phyloP scores from a whole-genome alignment of 1,140 invertebrate species.

The Batillaria attramentaria region DNA sequence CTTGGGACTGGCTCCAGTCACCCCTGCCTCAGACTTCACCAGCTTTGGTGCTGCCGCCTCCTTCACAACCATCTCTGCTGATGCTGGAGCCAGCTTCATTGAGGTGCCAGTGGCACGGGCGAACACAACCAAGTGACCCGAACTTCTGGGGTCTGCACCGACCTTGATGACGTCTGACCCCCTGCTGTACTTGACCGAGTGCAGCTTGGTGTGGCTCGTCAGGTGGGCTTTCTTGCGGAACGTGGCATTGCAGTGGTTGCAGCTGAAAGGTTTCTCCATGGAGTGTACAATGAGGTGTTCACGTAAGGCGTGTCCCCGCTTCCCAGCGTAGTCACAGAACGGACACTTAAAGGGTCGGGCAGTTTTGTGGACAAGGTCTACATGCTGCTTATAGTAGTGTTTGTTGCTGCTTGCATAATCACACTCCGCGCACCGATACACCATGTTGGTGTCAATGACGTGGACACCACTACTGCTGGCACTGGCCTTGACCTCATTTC shows the following conservation, averaged over 20 bases:
- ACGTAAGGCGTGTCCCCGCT: conserved; percentile 66
- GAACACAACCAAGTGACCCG: no score
- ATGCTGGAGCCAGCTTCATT: background rate
- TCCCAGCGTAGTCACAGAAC: conserved; percentile 71
- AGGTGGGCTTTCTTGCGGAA: conserved; percentile 71
- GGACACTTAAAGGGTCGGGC: conserved; percentile 69
- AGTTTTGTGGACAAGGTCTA: conserved; percentile 67
- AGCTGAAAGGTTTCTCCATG: conserved; percentile 66
- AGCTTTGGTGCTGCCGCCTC: background rate
- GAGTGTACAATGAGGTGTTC: conserved; percentile 70
- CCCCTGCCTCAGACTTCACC: background rate
- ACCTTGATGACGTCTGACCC: background rate
- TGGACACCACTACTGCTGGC: background rate
- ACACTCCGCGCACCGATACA: conserved; percentile 55
- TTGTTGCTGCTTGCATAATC: conserved; percentile 69
- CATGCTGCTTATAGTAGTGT: conserved; percentile 69
- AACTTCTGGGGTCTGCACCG: no score
- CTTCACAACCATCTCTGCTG: background rate
- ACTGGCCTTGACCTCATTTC: background rate
- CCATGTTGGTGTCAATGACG: background rate
- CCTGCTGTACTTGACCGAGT: conserved; percentile 54
- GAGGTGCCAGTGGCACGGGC: background rate
- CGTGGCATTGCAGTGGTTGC: conserved; percentile 67
- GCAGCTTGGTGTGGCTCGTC: conserved; percentile 69
- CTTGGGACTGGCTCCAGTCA: no score